Evolutionary conservation across 2,888 invertebrate species (phyloP).

Genomic region (Thera obeliscata): DNA sequence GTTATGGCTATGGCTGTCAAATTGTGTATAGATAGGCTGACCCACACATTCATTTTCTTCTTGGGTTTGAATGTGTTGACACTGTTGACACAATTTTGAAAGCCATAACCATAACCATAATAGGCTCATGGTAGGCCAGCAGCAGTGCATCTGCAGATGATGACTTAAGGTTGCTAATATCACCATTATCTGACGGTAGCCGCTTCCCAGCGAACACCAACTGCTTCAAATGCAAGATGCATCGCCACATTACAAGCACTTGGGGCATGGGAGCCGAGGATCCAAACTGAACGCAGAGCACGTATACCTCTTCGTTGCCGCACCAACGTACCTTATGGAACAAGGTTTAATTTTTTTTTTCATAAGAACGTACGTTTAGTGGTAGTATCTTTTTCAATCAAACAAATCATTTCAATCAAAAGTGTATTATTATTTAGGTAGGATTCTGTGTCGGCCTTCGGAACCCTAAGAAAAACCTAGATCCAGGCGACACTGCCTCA

Average conservation of each 20-base stretch:
- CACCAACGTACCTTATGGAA: not conserved
- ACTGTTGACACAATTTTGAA: too few species aligned
- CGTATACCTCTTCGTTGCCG: conserved; percentile 13
- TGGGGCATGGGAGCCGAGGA: conserved; percentile 1
- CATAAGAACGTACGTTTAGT: too few species aligned
- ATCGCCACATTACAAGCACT: conserved; percentile 11
- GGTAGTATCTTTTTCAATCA: too few species aligned
- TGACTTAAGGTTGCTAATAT: not conserved
- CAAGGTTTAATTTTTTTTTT: too few species aligned
- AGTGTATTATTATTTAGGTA: too few species aligned
- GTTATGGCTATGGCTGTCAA: too few species aligned
- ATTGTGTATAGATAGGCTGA: too few species aligned
- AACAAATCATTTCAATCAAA: too few species aligned
- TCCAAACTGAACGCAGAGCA: conserved; percentile 8
- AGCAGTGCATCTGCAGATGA: not conserved
- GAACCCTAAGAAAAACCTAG: not conserved
- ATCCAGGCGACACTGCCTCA: conserved; percentile 4
- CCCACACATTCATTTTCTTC: too few species aligned
- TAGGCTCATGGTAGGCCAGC: too few species aligned
- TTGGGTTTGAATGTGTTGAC: too few species aligned
- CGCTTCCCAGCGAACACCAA: not conserved
- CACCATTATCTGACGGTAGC: not conserved
- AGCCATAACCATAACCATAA: too few species aligned
- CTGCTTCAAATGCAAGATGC: conserved; percentile 17
- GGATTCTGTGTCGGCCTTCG: not conserved